Evolutionary conservation across 2,888 invertebrate species (phyloP), one percentile per base, ranked within the genome.

Genomic region (Cosmia trapezina): DNA sequence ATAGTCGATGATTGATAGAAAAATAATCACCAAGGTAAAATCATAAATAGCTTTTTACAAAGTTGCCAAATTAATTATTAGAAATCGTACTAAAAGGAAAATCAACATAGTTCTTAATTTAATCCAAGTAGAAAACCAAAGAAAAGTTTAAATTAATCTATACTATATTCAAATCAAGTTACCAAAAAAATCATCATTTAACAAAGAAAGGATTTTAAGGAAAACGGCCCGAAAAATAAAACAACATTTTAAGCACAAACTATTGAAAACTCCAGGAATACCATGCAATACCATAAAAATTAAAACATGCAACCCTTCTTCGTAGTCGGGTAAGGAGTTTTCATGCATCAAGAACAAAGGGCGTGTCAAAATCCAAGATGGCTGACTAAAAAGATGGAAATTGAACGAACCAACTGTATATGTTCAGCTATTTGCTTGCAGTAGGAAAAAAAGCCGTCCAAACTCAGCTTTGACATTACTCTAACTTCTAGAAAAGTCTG

Each of bases 351-450:
- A 61, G 68, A 78, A 81, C 62, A 80, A 81, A 87, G 81, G 76
- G 71, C 59, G 69, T 77, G 74, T 79, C 76, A 73, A 78, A 73
- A 83, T 83, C 66, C 86, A 89, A 89, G 71, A 88, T 87, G 86
- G 86, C 85, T 73, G 68, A 70, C 63, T 60, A 73, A 69, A 74
- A 77, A 81, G 69, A 84, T 86, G 81, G 87, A 89, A 79, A 65
- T 90, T 90, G 91, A 92, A 96, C 96, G 91, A 96, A 96, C 96
- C 96, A 96, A 93, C 91, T 96, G 96, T 91, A 96, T 95, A 91
- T 96, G 96, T 78, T 96, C 96, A 88, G 96, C 96, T 89, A 96
- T 96, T 94, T 95, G 96, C 94, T 96, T 96, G 96, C 96, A 96
- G 96, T 96, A 96, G 88, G 96, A 95, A 94, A 95, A 96, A 94